Conservation (phyloP, 2,113 vertebrate genomes). For the Myotis brandtii region DNA sequence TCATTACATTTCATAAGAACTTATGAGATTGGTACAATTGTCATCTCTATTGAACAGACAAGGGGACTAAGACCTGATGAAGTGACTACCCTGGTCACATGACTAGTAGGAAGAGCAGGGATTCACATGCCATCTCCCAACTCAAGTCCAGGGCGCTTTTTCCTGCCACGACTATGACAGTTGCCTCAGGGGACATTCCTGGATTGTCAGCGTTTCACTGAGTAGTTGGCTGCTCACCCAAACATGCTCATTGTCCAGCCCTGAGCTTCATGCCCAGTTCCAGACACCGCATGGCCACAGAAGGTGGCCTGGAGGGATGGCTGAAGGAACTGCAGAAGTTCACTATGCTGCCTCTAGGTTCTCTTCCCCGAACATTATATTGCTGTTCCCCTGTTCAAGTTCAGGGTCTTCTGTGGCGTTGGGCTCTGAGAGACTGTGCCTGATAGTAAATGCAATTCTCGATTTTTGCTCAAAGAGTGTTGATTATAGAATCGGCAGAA, state of each 20-base stretch:
- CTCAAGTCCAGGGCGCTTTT: background rate
- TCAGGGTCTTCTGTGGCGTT: background rate
- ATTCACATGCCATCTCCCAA: background rate
- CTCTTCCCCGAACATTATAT: background rate
- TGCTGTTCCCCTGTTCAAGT: background rate
- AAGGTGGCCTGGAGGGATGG: background rate
- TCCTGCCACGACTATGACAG: too few species aligned
- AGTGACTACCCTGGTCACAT: background rate
- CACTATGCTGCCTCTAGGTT: background rate
- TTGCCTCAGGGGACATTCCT: background rate
- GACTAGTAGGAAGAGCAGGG: background rate
- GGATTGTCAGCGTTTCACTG: background rate
- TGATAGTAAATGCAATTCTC: background rate
- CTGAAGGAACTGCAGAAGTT: background rate
- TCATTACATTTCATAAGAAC: background rate
- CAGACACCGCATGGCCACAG: background rate
- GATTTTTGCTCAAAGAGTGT: background rate
- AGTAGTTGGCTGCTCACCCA: background rate
- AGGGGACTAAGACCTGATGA: background rate
- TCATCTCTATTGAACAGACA: background rate
- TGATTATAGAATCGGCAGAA: background rate
- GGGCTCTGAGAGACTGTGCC: background rate
- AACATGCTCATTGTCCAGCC: background rate
- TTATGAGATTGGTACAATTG: background rate
- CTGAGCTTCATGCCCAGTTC: background rate